phyloP scores from a whole-genome alignment of 2,888 invertebrate genomes.

The Masnerella sp. region DNA sequence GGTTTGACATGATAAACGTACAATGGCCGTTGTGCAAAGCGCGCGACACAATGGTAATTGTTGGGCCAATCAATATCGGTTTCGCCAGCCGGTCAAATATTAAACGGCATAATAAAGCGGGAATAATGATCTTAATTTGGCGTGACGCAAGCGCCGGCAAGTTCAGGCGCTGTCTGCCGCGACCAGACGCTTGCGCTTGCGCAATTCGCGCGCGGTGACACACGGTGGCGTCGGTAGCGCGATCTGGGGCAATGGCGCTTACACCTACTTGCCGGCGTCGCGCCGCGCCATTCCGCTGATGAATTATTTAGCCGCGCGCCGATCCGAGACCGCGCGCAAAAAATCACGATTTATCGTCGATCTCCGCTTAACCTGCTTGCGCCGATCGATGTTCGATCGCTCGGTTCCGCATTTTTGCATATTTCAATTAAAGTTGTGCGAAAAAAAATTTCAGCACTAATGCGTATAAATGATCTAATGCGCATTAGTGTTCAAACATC shows the following conservation, averaged over 20 bases:
- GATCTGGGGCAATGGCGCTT: slow-evolving; percentile 55
- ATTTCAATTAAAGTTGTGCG: slow-evolving; percentile 14
- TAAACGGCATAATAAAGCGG: slow-evolving; percentile 36
- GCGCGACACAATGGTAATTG: slow-evolving; percentile 43
- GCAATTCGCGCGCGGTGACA: slow-evolving; percentile 46
- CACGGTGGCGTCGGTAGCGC: slow-evolving; percentile 51
- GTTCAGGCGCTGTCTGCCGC: slow-evolving; percentile 52
- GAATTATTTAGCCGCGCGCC: slow-evolving; percentile 51
- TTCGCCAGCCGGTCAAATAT: slow-evolving; percentile 42
- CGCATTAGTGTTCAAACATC: no score
- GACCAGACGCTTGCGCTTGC: slow-evolving; percentile 49
- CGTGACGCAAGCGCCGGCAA: slow-evolving; percentile 36
- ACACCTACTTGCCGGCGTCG: slow-evolving; percentile 51
- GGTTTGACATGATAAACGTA: slow-evolving; percentile 38
- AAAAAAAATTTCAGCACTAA: slow-evolving; percentile 21
- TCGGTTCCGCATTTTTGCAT: slow-evolving; percentile 49
- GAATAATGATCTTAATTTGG: slow-evolving; percentile 42
- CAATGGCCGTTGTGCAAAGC: slow-evolving; percentile 38
- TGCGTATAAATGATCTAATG: no score
- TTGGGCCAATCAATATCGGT: slow-evolving; percentile 43
- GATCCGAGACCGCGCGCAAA: slow-evolving; percentile 34
- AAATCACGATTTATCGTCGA: slow-evolving; percentile 41
- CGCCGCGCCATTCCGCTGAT: slow-evolving; percentile 33
- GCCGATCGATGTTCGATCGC: slow-evolving; percentile 19
- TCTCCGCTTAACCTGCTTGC: slow-evolving; percentile 34